phyloP scores from a whole-genome alignment of 2,797 vertebrate genomes.

The Arctocebus calabarensis region DNA sequence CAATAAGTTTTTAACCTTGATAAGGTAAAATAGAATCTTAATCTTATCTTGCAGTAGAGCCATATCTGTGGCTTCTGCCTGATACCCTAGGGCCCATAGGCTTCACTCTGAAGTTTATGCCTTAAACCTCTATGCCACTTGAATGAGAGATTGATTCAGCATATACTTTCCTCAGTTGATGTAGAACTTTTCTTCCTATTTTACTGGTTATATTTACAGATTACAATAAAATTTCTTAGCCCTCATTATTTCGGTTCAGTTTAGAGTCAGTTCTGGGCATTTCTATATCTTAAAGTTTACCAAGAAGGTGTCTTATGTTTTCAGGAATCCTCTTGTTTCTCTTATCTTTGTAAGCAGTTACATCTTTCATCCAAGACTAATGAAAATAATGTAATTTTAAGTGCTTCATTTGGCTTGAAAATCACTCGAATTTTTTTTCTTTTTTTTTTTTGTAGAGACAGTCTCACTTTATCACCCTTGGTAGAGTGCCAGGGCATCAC shows the following conservation, averaged over 20 bases:
- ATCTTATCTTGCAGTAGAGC: background rate
- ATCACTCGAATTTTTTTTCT: slow-evolving; percentile 10
- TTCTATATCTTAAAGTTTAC: background rate
- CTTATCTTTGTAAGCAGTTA: slow-evolving; percentile 27
- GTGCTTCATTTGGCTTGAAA: slow-evolving; percentile 38
- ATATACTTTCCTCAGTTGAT: background rate
- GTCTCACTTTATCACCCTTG: too few species aligned
- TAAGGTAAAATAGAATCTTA: background rate
- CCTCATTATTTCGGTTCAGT: background rate
- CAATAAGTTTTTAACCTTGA: background rate
- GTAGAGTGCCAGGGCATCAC: too few species aligned
- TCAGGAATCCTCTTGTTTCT: background rate
- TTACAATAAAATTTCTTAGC: background rate
- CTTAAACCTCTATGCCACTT: background rate
- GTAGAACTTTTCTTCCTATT: background rate
- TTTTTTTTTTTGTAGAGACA: background rate
- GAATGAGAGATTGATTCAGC: background rate
- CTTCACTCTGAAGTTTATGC: background rate
- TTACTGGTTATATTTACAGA: background rate
- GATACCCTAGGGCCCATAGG: background rate
- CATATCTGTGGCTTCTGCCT: background rate
- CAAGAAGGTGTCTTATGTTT: background rate
- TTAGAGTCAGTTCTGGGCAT: background rate
- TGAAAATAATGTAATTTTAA: background rate
- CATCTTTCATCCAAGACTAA: background rate